A percentile compares a stretch with the other conserved stretches of the same genome.
phyloP scores from a whole-genome alignment of 2,113 vertebrate genomes.

The Hypocryptadius cinnamomeus region DNA sequence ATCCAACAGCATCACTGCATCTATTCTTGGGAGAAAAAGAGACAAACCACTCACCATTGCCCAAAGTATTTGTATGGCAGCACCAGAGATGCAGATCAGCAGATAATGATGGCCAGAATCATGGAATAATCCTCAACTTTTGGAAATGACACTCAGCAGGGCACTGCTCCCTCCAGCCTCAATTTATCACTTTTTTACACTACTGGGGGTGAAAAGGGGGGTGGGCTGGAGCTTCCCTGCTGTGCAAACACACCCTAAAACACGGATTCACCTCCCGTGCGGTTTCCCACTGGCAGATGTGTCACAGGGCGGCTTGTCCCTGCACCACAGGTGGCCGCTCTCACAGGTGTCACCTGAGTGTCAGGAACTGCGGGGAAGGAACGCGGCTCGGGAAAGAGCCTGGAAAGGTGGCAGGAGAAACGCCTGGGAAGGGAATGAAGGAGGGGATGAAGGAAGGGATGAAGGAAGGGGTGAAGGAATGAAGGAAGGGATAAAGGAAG shows the following conservation, averaged over 20 bases:
- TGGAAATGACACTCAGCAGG: not conserved
- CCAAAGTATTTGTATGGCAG: not conserved
- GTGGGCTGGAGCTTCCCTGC: not conserved
- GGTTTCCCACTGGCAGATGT: accelerated
- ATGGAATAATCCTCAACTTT: not conserved
- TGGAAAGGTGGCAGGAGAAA: not conserved
- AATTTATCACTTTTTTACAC: not conserved
- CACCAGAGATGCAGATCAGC: not conserved
- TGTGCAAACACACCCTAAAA: not conserved
- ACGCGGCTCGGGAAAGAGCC: accelerated
- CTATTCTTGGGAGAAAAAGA: not conserved
- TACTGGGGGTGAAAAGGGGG: accelerated
- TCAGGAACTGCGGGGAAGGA: not conserved
- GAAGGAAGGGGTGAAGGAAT: not conserved
- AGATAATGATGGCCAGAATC: not conserved
- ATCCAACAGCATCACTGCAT: not conserved
- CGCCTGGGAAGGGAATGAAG: not conserved
- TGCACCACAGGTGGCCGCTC: not conserved
- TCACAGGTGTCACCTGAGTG: not conserved
- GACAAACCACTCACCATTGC: not conserved
- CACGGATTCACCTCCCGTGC: accelerated
- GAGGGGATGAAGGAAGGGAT: no score
- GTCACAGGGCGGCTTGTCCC: not conserved
- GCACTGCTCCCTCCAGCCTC: not conserved
- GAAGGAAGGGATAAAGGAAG: not conserved